A percentile compares a stretch with the other conserved stretches of the same genome.
Conservation (phyloP, 2,797 vertebrate species). For the Enoplosus armatus region DNA sequence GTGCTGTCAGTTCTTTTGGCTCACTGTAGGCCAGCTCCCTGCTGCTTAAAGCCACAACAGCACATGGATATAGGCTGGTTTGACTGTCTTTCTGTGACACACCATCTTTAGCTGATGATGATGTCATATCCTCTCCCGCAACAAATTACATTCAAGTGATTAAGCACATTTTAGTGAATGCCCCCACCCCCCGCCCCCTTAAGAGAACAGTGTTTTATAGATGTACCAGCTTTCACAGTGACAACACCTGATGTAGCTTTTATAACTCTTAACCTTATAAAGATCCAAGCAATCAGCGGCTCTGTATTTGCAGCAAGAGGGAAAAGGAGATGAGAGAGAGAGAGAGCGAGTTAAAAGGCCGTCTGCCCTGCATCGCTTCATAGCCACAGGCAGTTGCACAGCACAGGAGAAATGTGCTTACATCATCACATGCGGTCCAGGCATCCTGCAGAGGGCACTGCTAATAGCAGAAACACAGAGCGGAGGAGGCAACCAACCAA, state of each 20-base stretch:
- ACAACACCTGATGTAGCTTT: conserved; percentile 51
- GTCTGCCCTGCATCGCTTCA: conserved; percentile 66
- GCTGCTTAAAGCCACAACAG: conserved; percentile 29
- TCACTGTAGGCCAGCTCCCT: conserved; percentile 9
- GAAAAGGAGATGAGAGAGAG: conserved; percentile 28
- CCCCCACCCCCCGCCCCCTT: not conserved
- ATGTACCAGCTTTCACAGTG: conserved; percentile 21
- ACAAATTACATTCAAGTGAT: conserved; percentile 32
- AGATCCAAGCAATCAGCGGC: conserved; percentile 42
- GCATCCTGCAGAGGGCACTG: conserved; percentile 88
- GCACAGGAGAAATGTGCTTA: conserved; percentile 81
- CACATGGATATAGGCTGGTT: conserved; percentile 22
- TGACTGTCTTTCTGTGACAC: conserved; percentile 19
- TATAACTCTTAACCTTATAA: conserved; percentile 43
- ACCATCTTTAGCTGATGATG: conserved; percentile 34
- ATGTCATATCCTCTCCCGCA: conserved; percentile 34
- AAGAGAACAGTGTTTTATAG: conserved; percentile 21
- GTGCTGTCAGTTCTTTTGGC: conserved; percentile 36
- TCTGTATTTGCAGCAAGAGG: conserved; percentile 41
- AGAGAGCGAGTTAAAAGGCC: conserved; percentile 52
- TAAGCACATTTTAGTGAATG: conserved; percentile 16
- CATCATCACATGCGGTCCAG: conserved; percentile 81
- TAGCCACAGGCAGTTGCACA: conserved; percentile 77
- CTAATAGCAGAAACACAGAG: conserved; percentile 75
- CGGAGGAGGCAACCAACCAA: conserved; percentile 60